Base-by-base conservation (phyloP, 2,113 vertebrate genomes). In the Zonotrichia leucophrys region DNA sequence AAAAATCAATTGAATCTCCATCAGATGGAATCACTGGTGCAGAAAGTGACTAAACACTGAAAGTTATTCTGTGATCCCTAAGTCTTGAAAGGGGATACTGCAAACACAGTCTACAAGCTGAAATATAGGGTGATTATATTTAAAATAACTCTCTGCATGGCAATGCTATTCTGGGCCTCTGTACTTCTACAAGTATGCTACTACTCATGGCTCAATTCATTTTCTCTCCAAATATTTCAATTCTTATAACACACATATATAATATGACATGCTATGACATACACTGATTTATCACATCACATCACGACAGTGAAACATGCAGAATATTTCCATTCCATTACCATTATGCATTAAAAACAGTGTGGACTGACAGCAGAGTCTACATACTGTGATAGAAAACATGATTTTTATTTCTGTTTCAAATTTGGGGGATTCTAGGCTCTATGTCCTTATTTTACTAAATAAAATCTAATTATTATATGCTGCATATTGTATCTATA, bases 1-100 rank as follows among this genome's bases (percentile, higher is more conserved):
- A 96, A 96, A 97, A 96, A 93, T 94, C 83, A 49, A 96, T 83
- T 14, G 50, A 94, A 73, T 87, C 55, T n/a, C 68, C 88, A 47
- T 56, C 67, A 85, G 89, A 85, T 41, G 37, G 83, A 97, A 94
- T 72, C 94, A 79, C 25, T 91, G 78, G 37, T 73, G 90, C 95
- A 96, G 95, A 97, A 96, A 88, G 81, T 88, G 86, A 86, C 94
- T 72, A 78, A 82, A 88, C 72, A 89, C 37, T 56, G 74, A 31
- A 68, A 91, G 76, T 66, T 87, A 30, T 30, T 80, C 58, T 81
- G 37, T 83, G 49, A 87, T 13, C 60, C 27, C 31, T 12, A 67
- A 55, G 60, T 49, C 80, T 62, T 87, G 78, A 94, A 90, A 93
- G 83, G 64, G 58, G 60, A 95, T 84, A 59, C 68, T 69, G 37